Percentiles rank a stretch among this genome's conserved stretches.
These are phyloP conservation scores for Phorcus lineatus DNA, from an alignment of 2,888 invertebrate species.

Conservation along the genomic window DNA sequence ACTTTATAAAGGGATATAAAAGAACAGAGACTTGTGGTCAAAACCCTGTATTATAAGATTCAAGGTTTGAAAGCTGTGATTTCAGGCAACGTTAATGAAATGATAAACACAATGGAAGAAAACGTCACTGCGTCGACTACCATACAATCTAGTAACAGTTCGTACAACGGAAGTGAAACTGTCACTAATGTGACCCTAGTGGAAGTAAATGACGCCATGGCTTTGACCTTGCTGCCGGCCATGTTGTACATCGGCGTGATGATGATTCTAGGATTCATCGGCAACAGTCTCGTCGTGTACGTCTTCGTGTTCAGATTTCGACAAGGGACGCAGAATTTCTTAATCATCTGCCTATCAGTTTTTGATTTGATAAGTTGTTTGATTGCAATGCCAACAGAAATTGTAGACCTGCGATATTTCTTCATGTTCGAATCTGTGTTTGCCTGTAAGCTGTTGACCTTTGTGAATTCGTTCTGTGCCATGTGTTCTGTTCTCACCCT, in stretches of 20 bases:
- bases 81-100: neutral
- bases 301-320: constrained; percentile 53
- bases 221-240: constrained; percentile 33
- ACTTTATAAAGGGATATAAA: no score
- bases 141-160: neutral
- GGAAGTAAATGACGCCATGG: constrained; percentile 37
- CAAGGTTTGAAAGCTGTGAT: no score
- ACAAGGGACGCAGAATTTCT: constrained; percentile 51
- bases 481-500: neutral
- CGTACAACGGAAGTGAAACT: neutral
- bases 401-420: constrained; percentile 56
- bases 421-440: constrained; percentile 52
- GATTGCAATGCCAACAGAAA: constrained; percentile 60
- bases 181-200: constrained; percentile 15
- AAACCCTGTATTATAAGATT: no score
- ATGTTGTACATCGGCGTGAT: constrained; percentile 38
- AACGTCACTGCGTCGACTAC: neutral
- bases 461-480: constrained; percentile 2
- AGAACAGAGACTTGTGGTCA: no score
- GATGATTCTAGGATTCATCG: constrained; percentile 56
- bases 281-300: constrained; percentile 57
- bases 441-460: constrained; percentile 52
- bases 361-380: constrained; percentile 58
- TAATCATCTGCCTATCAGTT: constrained; percentile 55
- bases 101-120: neutral